Evolutionary conservation across 1,140 invertebrate genomes (phyloP), one percentile per base, ranked within the genome.

Genomic region (Choristoneura fumiferana): DNA sequence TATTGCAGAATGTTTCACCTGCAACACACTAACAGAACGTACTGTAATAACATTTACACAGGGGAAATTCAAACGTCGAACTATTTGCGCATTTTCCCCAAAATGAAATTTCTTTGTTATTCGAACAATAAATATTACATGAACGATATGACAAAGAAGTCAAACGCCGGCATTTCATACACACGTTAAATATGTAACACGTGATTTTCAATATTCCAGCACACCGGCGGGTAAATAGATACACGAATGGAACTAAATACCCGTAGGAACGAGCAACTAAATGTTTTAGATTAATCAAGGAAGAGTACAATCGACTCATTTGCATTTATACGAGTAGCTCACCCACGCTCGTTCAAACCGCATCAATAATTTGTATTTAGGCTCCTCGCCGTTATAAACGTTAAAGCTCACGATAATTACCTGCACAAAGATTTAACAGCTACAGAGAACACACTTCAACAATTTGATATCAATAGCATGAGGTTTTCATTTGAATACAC

Each of bases 1-100:
- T 70, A 70, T 70, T 66, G 71, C 64, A 58, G 62, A 73, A 76
- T 81, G 78, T 83, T 83, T 83, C 76, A 77, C 72, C 71, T 75
- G 73, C 74, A 78, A 75, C 17, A 14, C 38, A 74, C 79, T 71
- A 65, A 45, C 54, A 53, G 15, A 68, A 73, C 69, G 72, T 78
- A 73, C 73, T 76, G 71, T 81, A 81, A 83, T 80, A 85, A 83
- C 74, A 84, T 84, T 83, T 86, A 84, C 81, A 80, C 79, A 76
- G 62, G 81, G 79, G 81, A 86, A 84, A 84, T 84, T 80, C 80
- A 79, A 82, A 86, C 78, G 76, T 86, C 79, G 76, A 84, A 83
- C 80, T 81, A 83, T 84, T 84, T 82, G 78, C 71, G 70, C 76
- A 67, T 83, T 83, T 78, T 65, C 62, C 75, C 77, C 76, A 77